Percentiles rank a stretch among this genome's conserved stretches.
phyloP scores from a whole-genome alignment of 1,140 invertebrate species.

The Neelides sp. region DNA sequence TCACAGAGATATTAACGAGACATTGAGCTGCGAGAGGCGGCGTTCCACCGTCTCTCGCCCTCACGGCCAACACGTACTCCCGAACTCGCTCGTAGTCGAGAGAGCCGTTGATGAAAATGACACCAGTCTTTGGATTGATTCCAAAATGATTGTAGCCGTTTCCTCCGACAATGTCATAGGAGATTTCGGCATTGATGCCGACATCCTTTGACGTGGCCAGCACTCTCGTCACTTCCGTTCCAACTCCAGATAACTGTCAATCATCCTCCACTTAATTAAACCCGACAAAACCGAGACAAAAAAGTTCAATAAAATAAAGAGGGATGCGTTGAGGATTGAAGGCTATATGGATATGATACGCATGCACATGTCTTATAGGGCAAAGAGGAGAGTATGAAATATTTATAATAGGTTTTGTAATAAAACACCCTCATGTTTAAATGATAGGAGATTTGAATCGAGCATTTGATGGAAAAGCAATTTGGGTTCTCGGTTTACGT shows the following conservation, averaged over 20 bases:
- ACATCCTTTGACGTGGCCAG: conserved; percentile 81
- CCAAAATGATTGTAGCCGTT: conserved; percentile 75
- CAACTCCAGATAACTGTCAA: conserved; percentile 46
- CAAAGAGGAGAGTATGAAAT: too few species aligned
- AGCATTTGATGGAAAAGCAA: too few species aligned
- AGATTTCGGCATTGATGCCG: conserved; percentile 83
- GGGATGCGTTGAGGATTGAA: too few species aligned
- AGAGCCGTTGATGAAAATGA: conserved; percentile 59
- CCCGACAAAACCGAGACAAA: neutral
- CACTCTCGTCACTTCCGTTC: conserved; percentile 64
- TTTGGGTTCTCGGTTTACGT: too few species aligned
- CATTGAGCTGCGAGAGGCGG: conserved; percentile 75
- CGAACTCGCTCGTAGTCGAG: conserved; percentile 72
- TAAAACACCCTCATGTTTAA: too few species aligned
- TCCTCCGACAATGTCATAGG: conserved; percentile 75
- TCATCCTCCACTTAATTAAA: conserved; percentile 8
- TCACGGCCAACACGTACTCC: conserved; percentile 77
- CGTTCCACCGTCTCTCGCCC: conserved; percentile 72
- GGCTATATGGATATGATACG: too few species aligned
- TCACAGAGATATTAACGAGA: conserved; percentile 72
- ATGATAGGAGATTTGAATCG: too few species aligned
- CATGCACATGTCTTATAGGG: too few species aligned
- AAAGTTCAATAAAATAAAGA: too few species aligned
- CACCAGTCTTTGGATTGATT: conserved; percentile 55
- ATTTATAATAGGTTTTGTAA: too few species aligned